phyloP scores from a whole-genome alignment of 2,888 invertebrate species.

The Lysandra bellargus region DNA sequence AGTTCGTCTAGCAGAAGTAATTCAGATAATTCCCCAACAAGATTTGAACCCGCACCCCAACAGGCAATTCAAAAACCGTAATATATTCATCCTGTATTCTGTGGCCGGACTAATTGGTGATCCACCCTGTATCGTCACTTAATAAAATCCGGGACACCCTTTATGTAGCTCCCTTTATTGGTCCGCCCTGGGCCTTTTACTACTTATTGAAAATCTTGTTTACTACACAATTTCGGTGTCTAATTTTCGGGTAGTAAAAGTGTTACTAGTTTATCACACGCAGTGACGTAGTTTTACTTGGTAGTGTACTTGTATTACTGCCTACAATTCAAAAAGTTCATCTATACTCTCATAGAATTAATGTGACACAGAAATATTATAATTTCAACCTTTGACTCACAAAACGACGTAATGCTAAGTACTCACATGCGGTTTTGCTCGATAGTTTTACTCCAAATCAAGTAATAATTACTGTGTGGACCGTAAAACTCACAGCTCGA shows the following conservation, averaged over 20 bases:
- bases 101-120: slow-evolving; percentile 32
- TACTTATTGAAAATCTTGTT: slow-evolving; percentile 18
- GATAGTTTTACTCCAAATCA: no score
- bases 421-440: no score
- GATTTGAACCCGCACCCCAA: slow-evolving; percentile 29
- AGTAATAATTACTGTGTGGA: no score
- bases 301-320: background rate
- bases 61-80: slow-evolving; percentile 23
- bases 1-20: slow-evolving; percentile 10
- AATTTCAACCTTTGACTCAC: no score
- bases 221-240: background rate
- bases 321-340: no score
- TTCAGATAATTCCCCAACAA: slow-evolving; percentile 12
- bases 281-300: background rate
- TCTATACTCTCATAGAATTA: no score
- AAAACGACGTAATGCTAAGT: no score
- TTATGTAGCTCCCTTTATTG: slow-evolving; percentile 42
- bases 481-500: no score
- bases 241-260: background rate
- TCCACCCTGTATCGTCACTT: slow-evolving; percentile 46
- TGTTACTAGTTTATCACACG: background rate
- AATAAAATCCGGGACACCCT: slow-evolving; percentile 63
- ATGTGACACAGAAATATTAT: no score
- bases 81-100: slow-evolving; percentile 29
- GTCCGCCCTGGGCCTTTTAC: slow-evolving; percentile 14